phyloP scores from a whole-genome alignment of 1,140 invertebrate genomes.

The Drosophila biarmipes region DNA sequence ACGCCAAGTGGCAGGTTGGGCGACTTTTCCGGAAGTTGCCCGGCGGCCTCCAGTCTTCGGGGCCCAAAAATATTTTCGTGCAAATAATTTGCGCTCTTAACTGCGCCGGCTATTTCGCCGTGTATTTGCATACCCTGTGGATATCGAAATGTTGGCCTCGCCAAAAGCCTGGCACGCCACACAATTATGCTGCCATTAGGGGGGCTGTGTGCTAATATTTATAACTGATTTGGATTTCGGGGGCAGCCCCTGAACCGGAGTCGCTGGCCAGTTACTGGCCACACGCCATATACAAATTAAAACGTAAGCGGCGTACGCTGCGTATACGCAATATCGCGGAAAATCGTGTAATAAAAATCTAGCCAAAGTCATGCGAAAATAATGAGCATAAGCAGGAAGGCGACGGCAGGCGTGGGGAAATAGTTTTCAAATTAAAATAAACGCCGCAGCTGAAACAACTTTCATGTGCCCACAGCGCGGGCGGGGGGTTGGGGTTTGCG shows the following conservation, averaged over 20 bases:
- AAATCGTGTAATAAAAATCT: conserved; percentile 75
- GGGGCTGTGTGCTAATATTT: conserved; percentile 61
- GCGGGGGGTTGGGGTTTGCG: neutral
- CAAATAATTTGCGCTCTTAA: conserved; percentile 81
- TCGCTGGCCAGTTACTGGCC: conserved; percentile 2
- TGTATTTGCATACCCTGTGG: conserved; percentile 56
- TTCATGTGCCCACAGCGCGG: conserved; percentile 64
- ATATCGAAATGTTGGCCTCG: conserved; percentile 43
- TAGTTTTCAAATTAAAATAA: conserved; percentile 84
- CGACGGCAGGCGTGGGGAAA: conserved; percentile 44
- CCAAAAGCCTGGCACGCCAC: conserved; percentile 26
- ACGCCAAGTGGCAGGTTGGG: conserved; percentile 74
- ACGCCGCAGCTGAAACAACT: conserved; percentile 78
- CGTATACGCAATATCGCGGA: conserved; percentile 71
- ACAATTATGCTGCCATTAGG: conserved; percentile 76
- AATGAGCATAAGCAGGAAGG: conserved; percentile 65
- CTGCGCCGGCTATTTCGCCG: conserved; percentile 68
- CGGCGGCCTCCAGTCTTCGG: conserved; percentile 33
- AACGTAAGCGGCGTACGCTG: conserved; percentile 60
- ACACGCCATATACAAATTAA: conserved; percentile 79
- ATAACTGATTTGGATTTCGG: conserved; percentile 58
- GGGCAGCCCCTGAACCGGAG: neutral
- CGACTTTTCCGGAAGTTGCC: conserved; percentile 63
- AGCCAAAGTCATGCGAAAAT: conserved; percentile 77
- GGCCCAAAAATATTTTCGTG: conserved; percentile 76